Evolutionary conservation across 64 coral and sea anemone genomes (phyloP).

Genomic region (Cladopsammia gracilis): DNA sequence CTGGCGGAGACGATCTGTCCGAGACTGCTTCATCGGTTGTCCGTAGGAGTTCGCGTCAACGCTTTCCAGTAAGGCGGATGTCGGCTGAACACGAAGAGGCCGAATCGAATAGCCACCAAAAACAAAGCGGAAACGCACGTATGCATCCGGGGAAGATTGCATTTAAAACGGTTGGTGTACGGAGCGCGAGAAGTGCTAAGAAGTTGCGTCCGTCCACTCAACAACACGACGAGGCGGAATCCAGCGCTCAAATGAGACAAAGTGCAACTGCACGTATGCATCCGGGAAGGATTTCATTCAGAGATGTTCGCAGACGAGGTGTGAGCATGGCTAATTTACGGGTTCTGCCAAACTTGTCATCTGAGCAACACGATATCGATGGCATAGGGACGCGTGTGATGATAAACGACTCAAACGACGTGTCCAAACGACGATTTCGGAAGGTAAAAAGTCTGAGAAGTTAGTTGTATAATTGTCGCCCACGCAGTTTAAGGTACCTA

Average conservation of each 20-base stretch:
- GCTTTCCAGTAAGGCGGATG: background rate
- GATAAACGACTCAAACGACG: background rate
- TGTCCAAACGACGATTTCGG: slow-evolving; percentile 30
- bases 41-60: background rate
- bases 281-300: background rate
- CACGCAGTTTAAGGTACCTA: too few species aligned
- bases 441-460: background rate
- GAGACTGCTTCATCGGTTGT: background rate
- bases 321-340: background rate
- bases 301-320: background rate
- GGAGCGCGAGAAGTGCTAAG: too few species aligned
- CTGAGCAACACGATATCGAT: background rate
- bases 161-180: too few species aligned
- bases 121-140: too few species aligned
- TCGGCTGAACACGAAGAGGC: background rate
- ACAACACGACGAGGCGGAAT: background rate
- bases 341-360: background rate
- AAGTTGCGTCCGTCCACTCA: background rate
- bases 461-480: background rate
- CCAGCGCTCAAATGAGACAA: background rate
- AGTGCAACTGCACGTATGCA: background rate
- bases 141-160: too few species aligned
- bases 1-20: too few species aligned
- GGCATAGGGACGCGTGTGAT: background rate
- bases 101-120: too few species aligned